These are phyloP conservation scores for Bradypodion ventrale DNA, from an alignment of 2,797 vertebrate species.

Conservation along the genomic window DNA sequence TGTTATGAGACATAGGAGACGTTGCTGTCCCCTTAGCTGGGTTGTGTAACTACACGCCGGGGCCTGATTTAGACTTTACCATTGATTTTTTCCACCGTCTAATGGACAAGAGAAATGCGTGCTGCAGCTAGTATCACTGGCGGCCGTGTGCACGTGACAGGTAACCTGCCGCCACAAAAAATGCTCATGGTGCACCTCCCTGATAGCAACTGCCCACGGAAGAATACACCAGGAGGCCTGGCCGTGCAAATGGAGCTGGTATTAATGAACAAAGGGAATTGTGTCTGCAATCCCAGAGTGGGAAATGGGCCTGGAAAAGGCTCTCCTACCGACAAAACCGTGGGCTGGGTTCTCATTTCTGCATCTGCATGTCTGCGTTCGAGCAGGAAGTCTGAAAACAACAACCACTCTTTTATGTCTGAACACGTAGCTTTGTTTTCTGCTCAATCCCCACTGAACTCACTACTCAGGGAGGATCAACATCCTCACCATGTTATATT, in stretches of 20 bases:
- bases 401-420: not conserved
- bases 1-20: no score
- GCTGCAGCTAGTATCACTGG: no score
- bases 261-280: conserved; percentile 5
- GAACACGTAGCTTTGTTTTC: not conserved
- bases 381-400: not conserved
- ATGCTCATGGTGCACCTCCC: not conserved
- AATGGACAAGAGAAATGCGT: not conserved
- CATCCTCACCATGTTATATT: not conserved
- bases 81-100: not conserved
- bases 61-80: not conserved
- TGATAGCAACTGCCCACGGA: not conserved
- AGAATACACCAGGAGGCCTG: not conserved
- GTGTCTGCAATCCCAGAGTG: not conserved
- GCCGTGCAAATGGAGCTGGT: not conserved
- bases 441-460: not conserved
- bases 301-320: not conserved
- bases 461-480: no score
- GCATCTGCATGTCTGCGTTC: not conserved
- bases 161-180: not conserved
- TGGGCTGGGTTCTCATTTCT: not conserved
- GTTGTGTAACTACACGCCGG: not conserved
- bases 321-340: not conserved
- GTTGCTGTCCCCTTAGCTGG: not conserved
- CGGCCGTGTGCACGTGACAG: not conserved